Conservation (phyloP, 2,113 vertebrate species). For the Nothocercus julius region DNA sequence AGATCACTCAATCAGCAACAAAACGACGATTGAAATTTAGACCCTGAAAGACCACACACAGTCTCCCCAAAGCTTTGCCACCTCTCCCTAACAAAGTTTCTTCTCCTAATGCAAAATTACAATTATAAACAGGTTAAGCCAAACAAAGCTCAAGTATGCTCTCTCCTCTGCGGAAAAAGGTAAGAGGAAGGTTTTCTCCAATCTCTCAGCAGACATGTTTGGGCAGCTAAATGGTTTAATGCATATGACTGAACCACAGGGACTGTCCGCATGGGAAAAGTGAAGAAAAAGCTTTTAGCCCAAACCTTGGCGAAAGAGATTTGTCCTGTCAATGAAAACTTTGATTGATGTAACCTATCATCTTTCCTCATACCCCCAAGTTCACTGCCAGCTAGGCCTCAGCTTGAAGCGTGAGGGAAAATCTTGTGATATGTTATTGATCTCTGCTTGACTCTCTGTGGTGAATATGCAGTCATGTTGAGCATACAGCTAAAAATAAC, state of each 20-base stretch:
- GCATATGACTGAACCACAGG: not conserved
- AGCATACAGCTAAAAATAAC: not conserved
- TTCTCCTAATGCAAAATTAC: not conserved
- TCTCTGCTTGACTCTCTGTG: not conserved
- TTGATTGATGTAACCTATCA: not conserved
- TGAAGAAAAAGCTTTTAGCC: not conserved
- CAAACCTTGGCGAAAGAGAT: not conserved
- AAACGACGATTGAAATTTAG: fast-evolving
- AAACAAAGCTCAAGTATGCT: not conserved
- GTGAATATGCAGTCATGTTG: not conserved
- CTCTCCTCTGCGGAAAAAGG: not conserved
- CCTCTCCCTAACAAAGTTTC: not conserved
- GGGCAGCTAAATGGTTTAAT: not conserved
- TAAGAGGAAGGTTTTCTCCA: not conserved
- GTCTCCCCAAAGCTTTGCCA: not conserved
- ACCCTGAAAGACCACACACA: not conserved
- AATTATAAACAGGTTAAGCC: not conserved
- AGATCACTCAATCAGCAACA: not conserved
- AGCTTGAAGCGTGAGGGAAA: not conserved
- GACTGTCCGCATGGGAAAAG: fast-evolving
- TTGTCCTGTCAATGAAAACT: not conserved
- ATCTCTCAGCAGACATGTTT: not conserved
- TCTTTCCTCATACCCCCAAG: not conserved
- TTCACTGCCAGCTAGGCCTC: not conserved
- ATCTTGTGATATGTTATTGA: not conserved